Base-by-base conservation (phyloP, 2,888 invertebrate species). In the Cheiracanthium punctorium region DNA sequence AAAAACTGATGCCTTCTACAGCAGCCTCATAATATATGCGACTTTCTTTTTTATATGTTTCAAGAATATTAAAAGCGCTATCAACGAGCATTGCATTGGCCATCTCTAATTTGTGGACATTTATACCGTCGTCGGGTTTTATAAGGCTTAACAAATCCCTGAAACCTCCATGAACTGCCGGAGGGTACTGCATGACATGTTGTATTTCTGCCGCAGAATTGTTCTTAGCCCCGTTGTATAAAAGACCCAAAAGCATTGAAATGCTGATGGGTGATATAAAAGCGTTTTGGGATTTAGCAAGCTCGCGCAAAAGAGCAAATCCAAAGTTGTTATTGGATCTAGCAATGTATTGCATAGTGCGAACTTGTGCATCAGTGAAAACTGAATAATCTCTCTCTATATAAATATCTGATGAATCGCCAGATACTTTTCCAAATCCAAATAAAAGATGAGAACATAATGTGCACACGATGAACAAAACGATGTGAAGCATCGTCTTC, bases 31-130 rank as follows among this genome's bases (percentile, higher is more conserved):
- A 88, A 64, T 72, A 77, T 7, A 72, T 71, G 29, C 73, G 72
- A 20, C 87, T 65, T 2, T 52, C 43, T 20, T 79, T 72, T 41
- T 88, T 84, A 29, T 76, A 88, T 10, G 74, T n/a, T n/a, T 30
- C 29, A 24, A 86, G 33, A 12, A 88, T 77, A n/a, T 75, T 58
- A 29, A 84, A 88, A 0, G 93, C 92, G 0, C 93, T 91, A 90
- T 93, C 93, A 0, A 95, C 91, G 90, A 94, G 96, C 10, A 96
- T 92, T 89, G 95, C 95, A 90, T 96, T 96, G 0, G 96, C 96
- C 64, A 95, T 84, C 48, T 87, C 85, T 29, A 88, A 7, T 24
- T 32, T 12, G 43, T 37, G 8, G 32, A 14, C 5, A 24, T 76
- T 52, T 10, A 37, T 52, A 10, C 77, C 77, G 72, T 81, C 76